Evolutionary conservation across 2,113 vertebrate species (phyloP), one percentile per base, ranked within the genome.

Genomic region (Dicrurus megarhynchus): DNA sequence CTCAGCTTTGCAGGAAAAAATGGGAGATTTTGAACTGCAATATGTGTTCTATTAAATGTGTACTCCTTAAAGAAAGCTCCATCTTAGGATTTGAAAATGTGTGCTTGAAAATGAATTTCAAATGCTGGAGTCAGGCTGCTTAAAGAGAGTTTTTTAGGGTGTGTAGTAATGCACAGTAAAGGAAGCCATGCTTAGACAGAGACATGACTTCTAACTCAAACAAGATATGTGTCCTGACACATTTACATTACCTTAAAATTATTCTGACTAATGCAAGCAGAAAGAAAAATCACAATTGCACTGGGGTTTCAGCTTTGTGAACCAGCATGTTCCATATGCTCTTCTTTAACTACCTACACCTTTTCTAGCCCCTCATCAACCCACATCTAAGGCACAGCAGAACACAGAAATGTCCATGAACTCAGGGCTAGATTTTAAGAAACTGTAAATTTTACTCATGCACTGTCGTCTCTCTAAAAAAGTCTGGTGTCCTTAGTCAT

Each of bases 171-270:
- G 27, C 47, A 91, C 17, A 84, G 28, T 53, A 79, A 90, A 44
- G 26, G 15, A 63, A 70, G 35, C 4, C 6, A 18, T n/a, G 27
- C 11, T 65, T 27, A 74, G 41, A 57, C 6, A 87, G 30, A 86
- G 33, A 27, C 15, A 44, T 49, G n/a, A 41, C n/a, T 81, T 64
- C 28, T 33, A 68, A 21, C 22, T 56, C 60, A 37, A 52, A 41
- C 26, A 55, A 80, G 39, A 26, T 33, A 52, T 0, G 0, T 60
- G 11, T 61, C 67, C 39, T 59, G 13, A 68, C 8, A 18, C 32
- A 76, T 26, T 88, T 88, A 69, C 11, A 24, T 77, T 42, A 55
- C 18, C 39, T 87, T 60, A 78, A 89, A 64, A 3, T 2, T 53
- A 23, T 37, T 21, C 35, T n/a, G 15, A 65, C 5, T 70, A 70